Percentiles rank a stretch among this genome's conserved stretches.
phyloP scores from a whole-genome alignment of 2,113 vertebrate species.

The Cyprinodon variegatus region DNA sequence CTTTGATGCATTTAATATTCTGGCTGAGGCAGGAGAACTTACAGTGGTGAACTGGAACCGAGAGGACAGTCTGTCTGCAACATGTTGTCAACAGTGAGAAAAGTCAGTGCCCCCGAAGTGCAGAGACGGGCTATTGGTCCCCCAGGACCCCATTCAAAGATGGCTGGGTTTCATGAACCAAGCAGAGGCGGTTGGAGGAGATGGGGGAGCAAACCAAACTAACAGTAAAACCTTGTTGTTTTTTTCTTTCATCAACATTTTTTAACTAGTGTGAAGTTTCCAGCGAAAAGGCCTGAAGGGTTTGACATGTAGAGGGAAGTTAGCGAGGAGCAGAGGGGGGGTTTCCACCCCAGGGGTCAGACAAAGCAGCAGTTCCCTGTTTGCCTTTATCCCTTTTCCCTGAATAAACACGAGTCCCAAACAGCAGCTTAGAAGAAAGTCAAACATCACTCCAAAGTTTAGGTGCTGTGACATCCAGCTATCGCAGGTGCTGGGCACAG shows the following conservation, averaged over 20 bases:
- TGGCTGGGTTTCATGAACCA: constrained; percentile 41
- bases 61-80: constrained; percentile 76
- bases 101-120: constrained; percentile 21
- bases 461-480: constrained; percentile 50
- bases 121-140: constrained; percentile 38
- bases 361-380: constrained; percentile 57
- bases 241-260: constrained; percentile 33
- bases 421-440: constrained; percentile 70
- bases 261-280: constrained; percentile 45
- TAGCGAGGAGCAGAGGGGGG: constrained; percentile 43
- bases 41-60: constrained; percentile 72
- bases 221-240: constrained; percentile 39
- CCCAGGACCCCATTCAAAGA: constrained; percentile 30
- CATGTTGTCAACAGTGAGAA: constrained; percentile 68
- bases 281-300: constrained; percentile 35
- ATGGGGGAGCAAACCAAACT: constrained; percentile 39
- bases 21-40: constrained; percentile 61
- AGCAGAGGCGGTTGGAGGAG: constrained; percentile 25
- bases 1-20: constrained; percentile 80
- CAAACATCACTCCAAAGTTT: constrained; percentile 69
- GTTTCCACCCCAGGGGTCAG: constrained; percentile 48
- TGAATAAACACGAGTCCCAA: constrained; percentile 71
- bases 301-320: constrained; percentile 39
- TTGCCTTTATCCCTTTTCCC: constrained; percentile 62
- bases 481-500: constrained; percentile 71